Base-by-base conservation (phyloP, 2,113 vertebrate genomes). In the Paramisgurnus dabryanus region DNA sequence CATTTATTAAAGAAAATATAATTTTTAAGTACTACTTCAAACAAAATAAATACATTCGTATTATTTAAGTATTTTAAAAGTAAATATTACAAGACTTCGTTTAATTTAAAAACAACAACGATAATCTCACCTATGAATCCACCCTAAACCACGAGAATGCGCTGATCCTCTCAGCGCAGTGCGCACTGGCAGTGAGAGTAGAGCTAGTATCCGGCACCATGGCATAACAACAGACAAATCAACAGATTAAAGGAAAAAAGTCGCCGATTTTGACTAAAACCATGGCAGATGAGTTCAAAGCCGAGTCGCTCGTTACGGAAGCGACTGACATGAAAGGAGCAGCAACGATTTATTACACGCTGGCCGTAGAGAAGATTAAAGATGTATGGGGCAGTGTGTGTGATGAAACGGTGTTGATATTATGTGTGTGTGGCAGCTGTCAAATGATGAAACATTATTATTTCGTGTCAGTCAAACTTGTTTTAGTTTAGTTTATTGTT, bases 351-450 rank as follows among this genome's bases (percentile, higher is more conserved):
- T 93, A 90, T 88, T 94, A 93, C 89, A 89, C 87, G 57, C 72
- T 91, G 40, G 92, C 90, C 5, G 86, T 93, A 87, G 91, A 93
- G 87, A 92, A 86, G 89, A 91, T 93, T 78, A 93, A 90, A 84
- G 90, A 93, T 92, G 93, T 93, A 84, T 89, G 91, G 89, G 87
- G 75, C 85, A 89, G 43, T 60, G 71, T 76, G 22, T 76, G 80
- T 91, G 58, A 60, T 57, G 58, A 60, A 67, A 47, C 4, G 78
- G 89, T 89, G 85, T 87, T 13, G n/a, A 40, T 9, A 9, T 11
- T 63, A 1, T 81, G 18, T 60, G 13, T 72, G 50, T 58, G 63
- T 27, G 68, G 45, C 78, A 61, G 41, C 41, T 71, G 61, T 66
- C 70, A 73, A 39, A 60, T 41, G 71, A 27, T 47, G n/a, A 57